Evolutionary conservation across 2,888 invertebrate genomes (phyloP), one percentile per base, ranked within the genome.

Genomic region (Salpingus planirostris): DNA sequence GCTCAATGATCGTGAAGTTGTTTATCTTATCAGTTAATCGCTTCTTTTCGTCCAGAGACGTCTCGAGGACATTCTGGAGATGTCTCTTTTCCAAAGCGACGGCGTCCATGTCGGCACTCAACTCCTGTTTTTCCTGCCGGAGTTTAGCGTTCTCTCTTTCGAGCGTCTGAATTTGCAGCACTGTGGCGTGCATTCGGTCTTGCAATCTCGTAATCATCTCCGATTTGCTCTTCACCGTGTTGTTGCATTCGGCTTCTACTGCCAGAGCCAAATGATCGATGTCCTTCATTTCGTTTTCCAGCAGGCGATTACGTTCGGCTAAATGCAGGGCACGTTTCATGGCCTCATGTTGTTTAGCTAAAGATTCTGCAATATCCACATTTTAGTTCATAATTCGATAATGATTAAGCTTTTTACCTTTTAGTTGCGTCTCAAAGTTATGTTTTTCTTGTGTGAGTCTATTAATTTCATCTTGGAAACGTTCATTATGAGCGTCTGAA

Each of bases 221-320:
- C 38, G 71, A 70, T 55, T 79, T 76, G 36, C 68, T 67, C 48
- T 76, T 72, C 11, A 83, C 69, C 43, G 75, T 73, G 30, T 71
- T 71, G 57, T 84, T 85, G 40, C 84, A 84, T 53, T 84, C 81
- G 21, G 78, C 74, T 65, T 87, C 86, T 7, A 86, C 79, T 42
- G 74, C 75, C 36, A 86, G 60, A 2, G 86, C 85, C 42, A 83
- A 72, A 43, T 74, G 70, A 56, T 85, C 85, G 27, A 86, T 73
- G 54, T 82, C 81, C 42, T 73, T 70, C 41, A 86, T 54, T 59
- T 85, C 81, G 36, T 76, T 74, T 59, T 84, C 78, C 29, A 87
- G 59, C 34, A 66, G 66, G 54, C 76, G 76, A 51, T 85, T 86
- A 47, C 76, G 72, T 44, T 82, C 80, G n/a, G 83, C 82, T 30